Conservation (phyloP, 92 coral and sea anemone species). For the Galaxea fascicularis region DNA sequence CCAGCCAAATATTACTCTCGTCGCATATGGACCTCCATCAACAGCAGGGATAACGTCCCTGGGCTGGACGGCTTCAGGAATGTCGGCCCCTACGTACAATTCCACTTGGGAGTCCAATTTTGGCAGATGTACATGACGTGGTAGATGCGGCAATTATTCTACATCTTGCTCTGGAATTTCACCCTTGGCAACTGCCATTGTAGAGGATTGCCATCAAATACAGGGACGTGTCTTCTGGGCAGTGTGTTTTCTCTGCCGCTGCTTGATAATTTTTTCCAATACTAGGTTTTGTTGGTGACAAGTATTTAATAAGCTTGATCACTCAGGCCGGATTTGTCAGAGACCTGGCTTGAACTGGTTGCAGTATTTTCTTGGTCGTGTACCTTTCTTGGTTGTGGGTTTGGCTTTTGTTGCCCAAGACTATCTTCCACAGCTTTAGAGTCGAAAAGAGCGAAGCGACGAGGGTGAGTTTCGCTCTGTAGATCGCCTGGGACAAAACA, state of each 20-base stretch:
- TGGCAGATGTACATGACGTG: too few species aligned
- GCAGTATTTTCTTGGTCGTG: not conserved
- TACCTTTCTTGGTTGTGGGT: not conserved
- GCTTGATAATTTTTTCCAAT: slow-evolving; percentile 3
- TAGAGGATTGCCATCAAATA: slow-evolving; percentile 30
- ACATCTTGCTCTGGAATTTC: too few species aligned
- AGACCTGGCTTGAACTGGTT: not conserved
- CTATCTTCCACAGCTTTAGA: not conserved
- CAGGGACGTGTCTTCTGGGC: slow-evolving; percentile 35
- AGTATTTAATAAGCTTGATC: slow-evolving; percentile 17
- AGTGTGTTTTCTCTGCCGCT: slow-evolving; percentile 28
- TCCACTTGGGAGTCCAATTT: too few species aligned
- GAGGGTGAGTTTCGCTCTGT: not conserved
- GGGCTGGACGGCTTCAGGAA: too few species aligned
- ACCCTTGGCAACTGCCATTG: too few species aligned
- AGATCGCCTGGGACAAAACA: not conserved
- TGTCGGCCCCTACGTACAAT: too few species aligned
- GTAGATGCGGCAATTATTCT: too few species aligned
- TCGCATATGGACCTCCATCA: too few species aligned
- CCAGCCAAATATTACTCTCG: too few species aligned
- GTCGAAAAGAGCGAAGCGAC: not conserved
- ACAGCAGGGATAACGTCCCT: too few species aligned
- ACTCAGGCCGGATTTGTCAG: slow-evolving; percentile 12
- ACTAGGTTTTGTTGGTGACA: slow-evolving; percentile 11
- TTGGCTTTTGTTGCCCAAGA: not conserved